phyloP scores from a whole-genome alignment of 2,797 vertebrate genomes.

The Ispidina lecontei region DNA sequence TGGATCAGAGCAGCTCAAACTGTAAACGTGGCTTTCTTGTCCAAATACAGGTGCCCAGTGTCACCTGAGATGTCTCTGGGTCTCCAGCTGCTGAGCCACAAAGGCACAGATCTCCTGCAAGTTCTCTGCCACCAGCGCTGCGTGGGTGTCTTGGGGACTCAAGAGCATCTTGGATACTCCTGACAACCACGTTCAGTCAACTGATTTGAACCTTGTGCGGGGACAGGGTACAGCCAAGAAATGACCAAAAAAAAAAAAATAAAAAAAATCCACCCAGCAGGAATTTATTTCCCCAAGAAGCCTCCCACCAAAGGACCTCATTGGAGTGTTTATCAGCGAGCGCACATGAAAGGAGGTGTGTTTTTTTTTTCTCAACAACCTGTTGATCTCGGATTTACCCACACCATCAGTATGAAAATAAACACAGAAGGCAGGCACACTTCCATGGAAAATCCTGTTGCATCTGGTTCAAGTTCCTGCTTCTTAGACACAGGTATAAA shows the following conservation, averaged over 20 bases:
- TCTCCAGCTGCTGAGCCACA: neutral
- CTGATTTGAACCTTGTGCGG: neutral
- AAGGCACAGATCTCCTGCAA: neutral
- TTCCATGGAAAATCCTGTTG: neutral
- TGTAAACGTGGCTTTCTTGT: fast-evolving
- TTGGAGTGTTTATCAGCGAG: fast-evolving
- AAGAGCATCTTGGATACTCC: neutral
- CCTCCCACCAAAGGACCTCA: neutral
- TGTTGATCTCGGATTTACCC: neutral
- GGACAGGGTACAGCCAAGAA: fast-evolving
- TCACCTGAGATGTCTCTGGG: neutral
- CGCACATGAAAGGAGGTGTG: fast-evolving
- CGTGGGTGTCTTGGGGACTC: fast-evolving
- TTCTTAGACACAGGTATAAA: neutral
- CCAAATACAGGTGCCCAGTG: neutral
- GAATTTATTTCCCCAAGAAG: neutral
- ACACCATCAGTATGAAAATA: neutral
- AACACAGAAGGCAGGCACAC: neutral
- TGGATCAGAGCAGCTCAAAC: neutral
- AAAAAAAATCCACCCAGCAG: neutral
- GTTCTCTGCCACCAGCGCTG: neutral
- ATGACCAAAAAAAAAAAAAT: neutral
- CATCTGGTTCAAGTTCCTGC: neutral
- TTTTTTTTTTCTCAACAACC: neutral
- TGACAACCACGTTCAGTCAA: fast-evolving